Percentiles rank a stretch among this genome's conserved stretches.
Conservation (phyloP, 2,797 vertebrate species). For the Lemur catta region DNA sequence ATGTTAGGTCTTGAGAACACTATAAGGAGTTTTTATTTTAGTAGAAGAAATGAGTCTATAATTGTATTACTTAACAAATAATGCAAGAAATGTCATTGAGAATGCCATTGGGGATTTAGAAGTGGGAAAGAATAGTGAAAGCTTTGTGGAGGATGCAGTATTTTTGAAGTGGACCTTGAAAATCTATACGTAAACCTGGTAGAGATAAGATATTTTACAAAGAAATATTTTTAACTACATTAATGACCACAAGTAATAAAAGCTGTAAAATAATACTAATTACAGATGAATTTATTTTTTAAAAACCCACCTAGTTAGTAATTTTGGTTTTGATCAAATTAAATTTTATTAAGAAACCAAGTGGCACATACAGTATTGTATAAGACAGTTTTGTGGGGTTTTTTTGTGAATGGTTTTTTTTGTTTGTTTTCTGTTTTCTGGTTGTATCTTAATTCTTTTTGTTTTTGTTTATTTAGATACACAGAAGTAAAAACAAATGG, state of each 20-base stretch:
- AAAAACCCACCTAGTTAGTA: background rate
- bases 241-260: constrained; percentile 7
- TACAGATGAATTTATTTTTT: background rate
- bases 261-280: background rate
- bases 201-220: background rate
- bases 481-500: constrained; percentile 99
- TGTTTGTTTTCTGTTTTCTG: background rate
- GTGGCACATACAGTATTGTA: background rate
- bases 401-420: background rate
- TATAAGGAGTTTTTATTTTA: background rate
- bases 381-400: background rate
- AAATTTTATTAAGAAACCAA: background rate
- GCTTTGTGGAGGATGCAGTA: background rate
- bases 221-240: background rate
- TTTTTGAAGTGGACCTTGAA: constrained; percentile 2
- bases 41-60: background rate
- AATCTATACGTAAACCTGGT: background rate
- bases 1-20: background rate
- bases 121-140: background rate
- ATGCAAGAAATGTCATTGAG: background rate
- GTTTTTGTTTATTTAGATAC: constrained; percentile 88
- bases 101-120: background rate
- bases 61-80: background rate
- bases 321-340: background rate
- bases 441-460: background rate